A percentile compares a stretch with the other conserved stretches of the same genome.
These are phyloP conservation scores for Tromatobia lineatoria DNA, from an alignment of 2,888 invertebrate species.

Conservation along the genomic window DNA sequence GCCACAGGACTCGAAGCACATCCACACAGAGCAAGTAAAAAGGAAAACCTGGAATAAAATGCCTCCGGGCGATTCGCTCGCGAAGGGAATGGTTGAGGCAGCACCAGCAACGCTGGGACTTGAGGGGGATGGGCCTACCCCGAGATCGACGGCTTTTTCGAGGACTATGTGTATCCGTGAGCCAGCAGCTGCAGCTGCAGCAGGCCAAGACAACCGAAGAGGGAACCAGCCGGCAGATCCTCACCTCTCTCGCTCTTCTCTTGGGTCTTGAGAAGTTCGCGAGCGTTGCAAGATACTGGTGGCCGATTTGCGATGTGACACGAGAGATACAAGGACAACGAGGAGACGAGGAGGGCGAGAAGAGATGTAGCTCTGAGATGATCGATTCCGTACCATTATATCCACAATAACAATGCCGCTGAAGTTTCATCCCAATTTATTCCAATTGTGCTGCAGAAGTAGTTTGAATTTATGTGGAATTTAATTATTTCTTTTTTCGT, in stretches of 20 bases:
- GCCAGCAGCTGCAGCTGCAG: conserved; percentile 10
- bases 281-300: conserved; percentile 46
- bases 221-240: neutral
- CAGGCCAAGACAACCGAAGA: conserved; percentile 31
- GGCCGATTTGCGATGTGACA: conserved; percentile 42
- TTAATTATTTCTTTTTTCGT: neutral
- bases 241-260: neutral
- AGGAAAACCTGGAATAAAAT: conserved; percentile 50
- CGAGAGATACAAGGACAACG: conserved; percentile 28
- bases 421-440: conserved; percentile 3
- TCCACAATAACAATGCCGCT: conserved; percentile 9
- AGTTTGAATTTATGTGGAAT: no score
- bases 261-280: conserved; percentile 42
- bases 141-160: conserved; percentile 56
- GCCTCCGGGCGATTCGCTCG: conserved; percentile 55
- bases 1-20: conserved; percentile 46
- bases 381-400: conserved; percentile 26
- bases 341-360: neutral
- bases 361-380: conserved; percentile 10
- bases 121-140: conserved; percentile 17
- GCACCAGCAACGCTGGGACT: conserved; percentile 9
- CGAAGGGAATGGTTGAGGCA: conserved; percentile 41
- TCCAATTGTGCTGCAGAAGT: neutral
- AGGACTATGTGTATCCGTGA: conserved; percentile 27
- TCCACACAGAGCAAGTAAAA: conserved; percentile 41